Base-by-base conservation (phyloP, 2,797 vertebrate genomes). In the Cheirogaleus major region DNA sequence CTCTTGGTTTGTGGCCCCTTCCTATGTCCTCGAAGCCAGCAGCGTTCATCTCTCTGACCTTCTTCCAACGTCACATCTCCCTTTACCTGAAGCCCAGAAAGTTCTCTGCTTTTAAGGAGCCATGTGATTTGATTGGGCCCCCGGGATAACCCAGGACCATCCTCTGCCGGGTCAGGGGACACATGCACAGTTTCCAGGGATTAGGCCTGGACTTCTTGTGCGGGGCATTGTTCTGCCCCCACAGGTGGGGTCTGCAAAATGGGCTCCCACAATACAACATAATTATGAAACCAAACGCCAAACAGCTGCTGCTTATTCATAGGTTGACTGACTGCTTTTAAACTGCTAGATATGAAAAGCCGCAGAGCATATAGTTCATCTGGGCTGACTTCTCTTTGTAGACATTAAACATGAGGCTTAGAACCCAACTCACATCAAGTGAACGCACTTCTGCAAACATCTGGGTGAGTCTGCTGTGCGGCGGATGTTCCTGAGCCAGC, bases 41-140 rank as follows among this genome's bases (percentile, higher is more conserved):
- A 9, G 0, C 7, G 9, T 1, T 18, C 23, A 5, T 1, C 1
- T 15, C 67, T n/a, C 32, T 30, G n/a, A 27, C 2, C 0, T 20
- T 38, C 7, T 7, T 20, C 11, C 43, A 7, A 4, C 7, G 55
- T 17, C 73, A 35, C 4, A 0, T 1, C 61, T 75, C 52, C 35
- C 32, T 41, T 59, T 13, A 4, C 14, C 13, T 11, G 0, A 13
- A n/a, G 48, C 27, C 79, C 67, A 18, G 61, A 14, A 23, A 22
- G 6, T 0, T 22, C 20, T 13, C 50, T 0, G 55, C 41, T 25
- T 1, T 35, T 30, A 18, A 25, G 79, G 61, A 70, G 41, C 9
- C 61, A 14, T 0, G 25, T 0, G 18, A 30, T 2, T 7, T 2
- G 22, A 14, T 1, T 2, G 3, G 7, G 8, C 50, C 82, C 85